Base-by-base conservation (phyloP, 1,140 invertebrate genomes). In the Lasioglossum baleicum region DNA sequence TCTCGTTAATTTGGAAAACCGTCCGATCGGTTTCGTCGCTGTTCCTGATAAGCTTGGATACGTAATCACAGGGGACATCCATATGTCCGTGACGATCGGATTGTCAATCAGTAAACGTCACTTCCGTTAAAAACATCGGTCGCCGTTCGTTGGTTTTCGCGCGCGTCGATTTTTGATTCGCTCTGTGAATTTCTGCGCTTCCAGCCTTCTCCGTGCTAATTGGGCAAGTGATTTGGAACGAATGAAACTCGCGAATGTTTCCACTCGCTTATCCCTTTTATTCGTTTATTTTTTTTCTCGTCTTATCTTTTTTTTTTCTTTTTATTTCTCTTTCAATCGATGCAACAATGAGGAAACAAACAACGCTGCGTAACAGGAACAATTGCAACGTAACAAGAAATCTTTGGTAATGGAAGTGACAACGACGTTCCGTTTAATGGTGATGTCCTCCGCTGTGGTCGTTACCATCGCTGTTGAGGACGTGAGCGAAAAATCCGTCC, bases 391-490 rank as follows among this genome's bases (percentile, higher is more conserved):
- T 40, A 84, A 81, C 40, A 60, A 69, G n/a, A 60, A 60, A 60
- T 76, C 67, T 83, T 31, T 70, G 72, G 68, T 17, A 58, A 72
- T 10, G 4, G 5, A 31, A 13, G 7, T 7, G 5, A 0, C 7
- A 11, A 17, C 51, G 26, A 61, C 10, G 8, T n/a, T n/a, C n/a
- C 22, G 53, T 68, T 20, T 77, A 68, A 65, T 71, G n/a, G 22
- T 69, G 73, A 20, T 81, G 60, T 26, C 31, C 70, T 13, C 44
- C 71, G 15, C 76, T 26, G 40, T 86, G 87, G 69, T 87, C 75
- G 64, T 92, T 92, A 83, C 94, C 93, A 88, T 94, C 94, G 90
- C 95, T 95, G 91, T 96, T 96, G 87, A 94, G 94, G 53, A 97
- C 96, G 86, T 95, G 94, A 75, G 96, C 96, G 91, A 90, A 90